These are phyloP conservation scores for Podarcis lilfordi DNA, from an alignment of 2,797 vertebrate species.

Conservation along the genomic window DNA sequence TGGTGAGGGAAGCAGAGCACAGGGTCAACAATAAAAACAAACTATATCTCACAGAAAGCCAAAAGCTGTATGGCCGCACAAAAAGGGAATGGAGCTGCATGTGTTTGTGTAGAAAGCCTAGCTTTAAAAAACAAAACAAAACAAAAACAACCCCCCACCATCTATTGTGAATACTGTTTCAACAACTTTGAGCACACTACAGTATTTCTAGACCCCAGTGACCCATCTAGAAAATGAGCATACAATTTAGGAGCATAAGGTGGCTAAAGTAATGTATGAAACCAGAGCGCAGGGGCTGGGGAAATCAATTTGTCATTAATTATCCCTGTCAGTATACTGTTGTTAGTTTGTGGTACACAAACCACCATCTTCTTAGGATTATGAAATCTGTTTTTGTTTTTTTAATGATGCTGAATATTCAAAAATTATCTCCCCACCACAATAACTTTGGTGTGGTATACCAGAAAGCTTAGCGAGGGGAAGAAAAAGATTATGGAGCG, in stretches of 20 bases:
- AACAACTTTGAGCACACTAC: background rate
- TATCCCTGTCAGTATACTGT: background rate
- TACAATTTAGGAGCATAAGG: background rate
- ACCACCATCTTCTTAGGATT: background rate
- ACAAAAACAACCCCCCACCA: too few species aligned
- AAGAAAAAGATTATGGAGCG: background rate
- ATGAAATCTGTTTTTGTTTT: background rate
- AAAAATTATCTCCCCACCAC: background rate
- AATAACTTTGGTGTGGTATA: background rate
- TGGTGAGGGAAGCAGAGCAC: constrained; percentile 45
- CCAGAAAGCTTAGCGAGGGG: background rate
- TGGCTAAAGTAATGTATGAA: background rate
- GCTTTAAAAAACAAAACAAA: background rate
- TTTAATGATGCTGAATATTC: background rate
- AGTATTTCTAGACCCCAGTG: background rate
- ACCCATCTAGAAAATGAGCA: background rate
- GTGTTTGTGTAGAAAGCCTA: background rate
- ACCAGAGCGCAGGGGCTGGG: background rate
- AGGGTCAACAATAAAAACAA: background rate
- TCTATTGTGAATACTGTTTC: background rate
- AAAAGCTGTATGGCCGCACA: background rate
- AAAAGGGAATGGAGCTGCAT: background rate
- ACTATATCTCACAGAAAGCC: background rate
- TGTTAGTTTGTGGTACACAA: background rate
- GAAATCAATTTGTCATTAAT: background rate